Conservation (phyloP, 2,113 vertebrate species). For the Anarhynchus alexandrinus region DNA sequence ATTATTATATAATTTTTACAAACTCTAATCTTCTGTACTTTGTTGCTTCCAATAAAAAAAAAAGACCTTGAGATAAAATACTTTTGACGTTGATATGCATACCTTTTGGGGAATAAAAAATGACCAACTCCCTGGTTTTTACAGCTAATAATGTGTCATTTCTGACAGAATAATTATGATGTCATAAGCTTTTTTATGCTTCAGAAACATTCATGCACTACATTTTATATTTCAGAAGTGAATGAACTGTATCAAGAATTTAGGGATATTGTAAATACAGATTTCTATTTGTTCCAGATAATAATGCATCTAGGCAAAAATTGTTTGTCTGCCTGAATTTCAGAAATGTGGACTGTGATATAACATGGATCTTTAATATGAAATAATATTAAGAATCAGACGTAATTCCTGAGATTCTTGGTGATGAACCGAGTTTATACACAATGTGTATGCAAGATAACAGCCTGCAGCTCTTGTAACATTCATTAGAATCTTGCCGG, state of each 20-base stretch:
- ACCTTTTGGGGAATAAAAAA: background rate
- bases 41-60: background rate
- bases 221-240: background rate
- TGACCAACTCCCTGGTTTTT: background rate
- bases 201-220: background rate
- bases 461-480: background rate
- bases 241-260: background rate
- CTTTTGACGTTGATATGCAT: background rate
- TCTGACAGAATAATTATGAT: conserved; percentile 3
- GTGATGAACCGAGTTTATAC: background rate
- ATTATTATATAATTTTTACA: background rate
- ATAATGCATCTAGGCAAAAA: background rate
- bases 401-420: background rate
- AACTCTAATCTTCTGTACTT: background rate
- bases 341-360: background rate
- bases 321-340: background rate
- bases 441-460: background rate
- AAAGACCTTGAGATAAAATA: background rate
- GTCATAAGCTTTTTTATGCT: background rate
- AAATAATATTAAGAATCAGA: background rate
- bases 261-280: background rate
- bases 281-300: background rate
- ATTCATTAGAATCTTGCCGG: background rate
- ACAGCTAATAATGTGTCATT: background rate
- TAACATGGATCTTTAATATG: background rate